Conservation (phyloP, 2,113 vertebrate species). For the Centrocercus urophasianus region DNA sequence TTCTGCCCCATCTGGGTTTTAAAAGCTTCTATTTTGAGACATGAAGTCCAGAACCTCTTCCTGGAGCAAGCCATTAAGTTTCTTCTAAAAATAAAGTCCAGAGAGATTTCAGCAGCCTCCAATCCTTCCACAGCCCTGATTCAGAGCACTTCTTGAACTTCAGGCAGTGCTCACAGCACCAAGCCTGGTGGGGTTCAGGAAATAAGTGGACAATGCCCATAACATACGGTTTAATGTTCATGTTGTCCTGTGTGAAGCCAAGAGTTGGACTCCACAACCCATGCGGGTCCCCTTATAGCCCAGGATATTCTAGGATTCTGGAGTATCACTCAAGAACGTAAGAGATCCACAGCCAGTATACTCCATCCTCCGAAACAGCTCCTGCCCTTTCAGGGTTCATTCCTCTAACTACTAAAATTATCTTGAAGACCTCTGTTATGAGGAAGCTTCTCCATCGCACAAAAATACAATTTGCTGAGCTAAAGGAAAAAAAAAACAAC, state of each 20-base stretch:
- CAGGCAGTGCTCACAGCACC: background rate
- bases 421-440: background rate
- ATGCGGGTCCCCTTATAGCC: background rate
- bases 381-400: background rate
- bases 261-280: background rate
- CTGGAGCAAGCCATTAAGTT: background rate
- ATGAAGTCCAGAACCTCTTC: background rate
- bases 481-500: background rate
- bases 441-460: background rate
- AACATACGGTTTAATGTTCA: background rate
- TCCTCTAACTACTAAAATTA: background rate
- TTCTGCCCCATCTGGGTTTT: background rate
- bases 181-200: background rate
- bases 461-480: background rate
- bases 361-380: background rate
- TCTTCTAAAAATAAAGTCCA: background rate
- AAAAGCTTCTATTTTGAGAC: background rate
- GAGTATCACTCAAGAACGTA: background rate
- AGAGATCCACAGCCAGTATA: rapidly evolving
- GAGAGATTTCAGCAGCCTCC: too few relatives aligned
- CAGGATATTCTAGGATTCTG: background rate
- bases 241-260: background rate
- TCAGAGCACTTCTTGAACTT: background rate
- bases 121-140: background rate
- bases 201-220: background rate